Conservation (phyloP, 1,140 invertebrate species). For the Megalonaias nervosa region DNA sequence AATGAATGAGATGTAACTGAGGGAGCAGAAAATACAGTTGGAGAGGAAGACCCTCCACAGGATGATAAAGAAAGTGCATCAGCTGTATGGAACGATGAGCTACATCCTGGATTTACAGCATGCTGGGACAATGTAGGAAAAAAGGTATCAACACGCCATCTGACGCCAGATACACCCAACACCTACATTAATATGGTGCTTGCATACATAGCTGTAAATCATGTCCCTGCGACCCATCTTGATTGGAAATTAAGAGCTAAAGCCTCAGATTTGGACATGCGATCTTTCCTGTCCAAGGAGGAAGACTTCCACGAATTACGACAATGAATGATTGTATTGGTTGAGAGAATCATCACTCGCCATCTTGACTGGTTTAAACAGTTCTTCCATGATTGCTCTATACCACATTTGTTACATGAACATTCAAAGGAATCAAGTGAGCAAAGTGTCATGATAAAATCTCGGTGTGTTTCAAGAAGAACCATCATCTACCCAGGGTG, state of each 20-base stretch:
- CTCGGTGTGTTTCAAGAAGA: no score
- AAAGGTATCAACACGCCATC: not conserved
- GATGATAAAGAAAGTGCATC: not conserved
- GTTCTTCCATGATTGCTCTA: slow-evolving; percentile 12
- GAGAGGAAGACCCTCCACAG: not conserved
- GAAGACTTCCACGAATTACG: slow-evolving; percentile 6
- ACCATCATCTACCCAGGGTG: no score
- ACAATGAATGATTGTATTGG: slow-evolving; percentile 1
- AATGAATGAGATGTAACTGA: not conserved
- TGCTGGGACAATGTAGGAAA: slow-evolving; percentile 2
- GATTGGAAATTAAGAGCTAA: not conserved
- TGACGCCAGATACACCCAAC: slow-evolving; percentile 4
- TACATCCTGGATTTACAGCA: not conserved
- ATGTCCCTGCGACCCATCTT: not conserved
- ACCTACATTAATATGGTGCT: not conserved
- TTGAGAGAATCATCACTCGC: slow-evolving; percentile 2
- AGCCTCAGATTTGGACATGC: slow-evolving; percentile 8
- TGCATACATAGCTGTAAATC: slow-evolving; percentile 4
- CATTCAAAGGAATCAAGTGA: slow-evolving; percentile 4
- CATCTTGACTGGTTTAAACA: slow-evolving; percentile 2
- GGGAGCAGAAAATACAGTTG: not conserved
- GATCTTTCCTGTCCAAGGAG: no score
- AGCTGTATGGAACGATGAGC: not conserved
- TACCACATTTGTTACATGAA: slow-evolving; percentile 8
- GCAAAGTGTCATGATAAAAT: no score